Evolutionary conservation across 1,140 invertebrate genomes (phyloP).

Genomic region (Meteorus sp.): DNA sequence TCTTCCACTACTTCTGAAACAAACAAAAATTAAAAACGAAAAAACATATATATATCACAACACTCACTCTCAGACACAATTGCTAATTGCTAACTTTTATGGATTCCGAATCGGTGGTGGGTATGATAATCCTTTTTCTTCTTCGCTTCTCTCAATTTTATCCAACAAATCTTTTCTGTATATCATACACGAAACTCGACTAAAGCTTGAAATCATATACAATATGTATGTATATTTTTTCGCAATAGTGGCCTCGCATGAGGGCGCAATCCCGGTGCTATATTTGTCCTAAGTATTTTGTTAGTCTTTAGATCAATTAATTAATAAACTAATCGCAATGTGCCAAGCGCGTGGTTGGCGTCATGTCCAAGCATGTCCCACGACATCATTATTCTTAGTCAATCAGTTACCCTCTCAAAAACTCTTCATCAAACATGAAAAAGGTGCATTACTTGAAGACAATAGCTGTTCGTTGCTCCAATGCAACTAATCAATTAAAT

Average conservation of each 20-base stretch:
- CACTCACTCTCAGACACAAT: background rate
- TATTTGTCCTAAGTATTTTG: constrained; percentile 12
- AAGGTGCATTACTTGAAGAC: background rate
- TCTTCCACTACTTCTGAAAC: constrained; percentile 26
- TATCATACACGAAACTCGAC: background rate
- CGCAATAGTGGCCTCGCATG: background rate
- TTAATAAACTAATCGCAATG: background rate
- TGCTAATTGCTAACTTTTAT: constrained; percentile 42
- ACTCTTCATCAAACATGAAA: background rate
- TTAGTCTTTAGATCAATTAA: background rate
- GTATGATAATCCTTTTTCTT: constrained; percentile 42
- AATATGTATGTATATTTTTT: background rate
- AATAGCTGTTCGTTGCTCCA: background rate
- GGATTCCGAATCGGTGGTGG: constrained; percentile 47
- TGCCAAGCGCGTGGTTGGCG: constrained; percentile 2
- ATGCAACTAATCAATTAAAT: background rate
- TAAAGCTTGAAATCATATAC: background rate
- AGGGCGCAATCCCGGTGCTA: constrained; percentile 5
- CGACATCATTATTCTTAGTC: background rate
- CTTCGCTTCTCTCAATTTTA: too few relatives aligned
- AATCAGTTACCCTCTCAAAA: background rate
- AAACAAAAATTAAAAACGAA: constrained; percentile 40
- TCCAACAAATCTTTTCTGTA: background rate
- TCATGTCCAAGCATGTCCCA: background rate
- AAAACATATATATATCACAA: constrained; percentile 40